Base-by-base conservation (phyloP, 1,140 invertebrate genomes). In the Drosophila pallidifrons region DNA sequence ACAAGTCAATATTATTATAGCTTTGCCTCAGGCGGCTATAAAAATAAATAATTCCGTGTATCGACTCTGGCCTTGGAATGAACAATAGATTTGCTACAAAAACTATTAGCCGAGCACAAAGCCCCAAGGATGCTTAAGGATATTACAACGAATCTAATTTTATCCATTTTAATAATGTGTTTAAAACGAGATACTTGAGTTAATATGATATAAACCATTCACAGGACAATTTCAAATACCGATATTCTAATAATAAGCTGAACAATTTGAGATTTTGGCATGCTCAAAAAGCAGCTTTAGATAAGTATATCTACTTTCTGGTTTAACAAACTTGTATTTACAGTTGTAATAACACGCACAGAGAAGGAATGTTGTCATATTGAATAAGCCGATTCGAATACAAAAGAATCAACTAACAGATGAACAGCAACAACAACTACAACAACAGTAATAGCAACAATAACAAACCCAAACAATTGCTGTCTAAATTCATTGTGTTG, bases 401-500 rank as follows among this genome's bases (percentile, higher is more conserved):
- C 58, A 75, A 75, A 43, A 28, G 72, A 63, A 51, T 43, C 51
- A 45, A 70, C 43, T 69, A 75, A 75, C 58, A 58, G 51, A 63
- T 75, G 63, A 67, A 82, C 70, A 69, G 65, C 66, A 81, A 66
- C 67, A 58, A 38, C 35, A 38, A 38, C 35, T 2, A 38, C 8
- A 38, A 63, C 57, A 64, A 25, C 43, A 46, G 28, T 30, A 35
- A 54, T 15, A 70, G 13, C 43, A 43, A 61, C 61, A 64, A 58
- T 57, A 68, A 82, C 79, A 82, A 80, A 74, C 59, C 74, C 77
- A 75, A 88, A 88, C 83, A 88, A 88, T 88, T 79, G 85, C 69
- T 89, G 85, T 88, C 83, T 89, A 88, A 88, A 88, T 74, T 80
- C 77, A 88, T 88, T 88, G 83, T 88, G 67, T 55, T 41, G 54